A percentile compares a stretch with the other conserved stretches of the same genome.
Conservation (phyloP, 30 jellyfish, hydroid and myxozoan genomes). For the Aurelia sp. region DNA sequence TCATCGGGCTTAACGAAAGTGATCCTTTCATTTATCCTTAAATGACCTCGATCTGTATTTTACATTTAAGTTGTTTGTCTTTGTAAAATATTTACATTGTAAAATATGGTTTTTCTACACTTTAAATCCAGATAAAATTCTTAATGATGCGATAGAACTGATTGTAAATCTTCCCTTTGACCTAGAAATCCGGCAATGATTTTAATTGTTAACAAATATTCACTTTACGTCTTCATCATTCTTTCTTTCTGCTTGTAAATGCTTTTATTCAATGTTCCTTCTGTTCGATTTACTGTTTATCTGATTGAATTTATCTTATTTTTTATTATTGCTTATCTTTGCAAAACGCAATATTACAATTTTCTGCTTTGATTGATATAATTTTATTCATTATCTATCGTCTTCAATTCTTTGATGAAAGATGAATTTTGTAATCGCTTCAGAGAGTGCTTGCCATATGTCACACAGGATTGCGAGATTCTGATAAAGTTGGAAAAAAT, state of each 20-base stretch:
- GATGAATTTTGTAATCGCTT: background rate
- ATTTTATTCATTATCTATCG: background rate
- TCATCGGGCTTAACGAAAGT: too few relatives aligned
- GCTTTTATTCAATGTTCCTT: background rate
- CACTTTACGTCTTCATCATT: slow-evolving; percentile 11
- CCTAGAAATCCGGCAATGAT: slow-evolving; percentile 37
- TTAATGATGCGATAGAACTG: slow-evolving; percentile 27
- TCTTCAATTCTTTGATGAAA: too few relatives aligned
- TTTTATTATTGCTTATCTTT: background rate
- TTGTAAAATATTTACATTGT: slow-evolving; percentile 26
- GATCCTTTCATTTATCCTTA: too few relatives aligned
- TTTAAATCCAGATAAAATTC: slow-evolving; percentile 36
- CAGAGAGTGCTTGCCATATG: background rate
- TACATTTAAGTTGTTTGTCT: slow-evolving; percentile 14
- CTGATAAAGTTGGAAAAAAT: too few relatives aligned
- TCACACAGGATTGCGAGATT: too few relatives aligned
- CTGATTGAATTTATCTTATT: background rate
- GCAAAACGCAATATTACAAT: too few relatives aligned
- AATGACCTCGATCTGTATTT: too few relatives aligned
- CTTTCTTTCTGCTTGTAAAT: slow-evolving; percentile 3
- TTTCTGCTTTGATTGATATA: background rate
- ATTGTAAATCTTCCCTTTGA: slow-evolving; percentile 23
- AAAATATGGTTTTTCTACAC: slow-evolving; percentile 22
- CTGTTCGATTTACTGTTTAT: background rate
- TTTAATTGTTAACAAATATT: slow-evolving; percentile 28